Conservation (phyloP, 2,888 invertebrate species). For the Macaria liturata region DNA sequence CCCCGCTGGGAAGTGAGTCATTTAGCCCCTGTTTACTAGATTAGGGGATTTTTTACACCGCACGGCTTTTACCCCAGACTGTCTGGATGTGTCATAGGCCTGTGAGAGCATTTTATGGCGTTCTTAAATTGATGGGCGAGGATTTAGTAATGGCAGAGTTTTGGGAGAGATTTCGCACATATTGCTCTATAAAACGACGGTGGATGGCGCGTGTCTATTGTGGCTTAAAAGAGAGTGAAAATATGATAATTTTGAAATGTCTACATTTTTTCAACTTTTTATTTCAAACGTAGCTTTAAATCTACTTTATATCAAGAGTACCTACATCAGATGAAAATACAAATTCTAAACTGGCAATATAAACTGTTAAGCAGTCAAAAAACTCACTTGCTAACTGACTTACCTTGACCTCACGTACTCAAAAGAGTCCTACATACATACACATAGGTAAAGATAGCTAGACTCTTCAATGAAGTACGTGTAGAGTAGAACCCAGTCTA, state of each 20-base stretch:
- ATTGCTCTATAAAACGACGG: conserved; percentile 16
- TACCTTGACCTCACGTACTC: no score
- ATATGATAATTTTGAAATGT: no score
- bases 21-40: conserved; percentile 82
- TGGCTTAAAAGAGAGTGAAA: conserved; percentile 15
- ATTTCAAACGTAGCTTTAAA: no score
- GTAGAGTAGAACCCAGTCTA: not conserved
- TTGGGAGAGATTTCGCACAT: conserved; percentile 27
- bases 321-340: no score
- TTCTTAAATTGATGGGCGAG: conserved; percentile 55
- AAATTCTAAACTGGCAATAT: no score
- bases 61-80: conserved; percentile 67
- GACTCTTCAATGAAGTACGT: not conserved
- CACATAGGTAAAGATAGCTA: not conserved
- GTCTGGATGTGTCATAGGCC: conserved; percentile 64
- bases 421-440: no score
- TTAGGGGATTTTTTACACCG: conserved; percentile 80
- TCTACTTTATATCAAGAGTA: no score
- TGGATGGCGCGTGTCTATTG: conserved; percentile 8
- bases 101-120: conserved; percentile 58
- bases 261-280: no score
- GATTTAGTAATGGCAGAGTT: conserved; percentile 52
- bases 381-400: no score
- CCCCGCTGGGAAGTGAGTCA: conserved; percentile 79
- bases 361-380: no score